Evolutionary conservation across 2,888 invertebrate genomes (phyloP).

Genomic region (Dasysyrphus tricinctus): DNA sequence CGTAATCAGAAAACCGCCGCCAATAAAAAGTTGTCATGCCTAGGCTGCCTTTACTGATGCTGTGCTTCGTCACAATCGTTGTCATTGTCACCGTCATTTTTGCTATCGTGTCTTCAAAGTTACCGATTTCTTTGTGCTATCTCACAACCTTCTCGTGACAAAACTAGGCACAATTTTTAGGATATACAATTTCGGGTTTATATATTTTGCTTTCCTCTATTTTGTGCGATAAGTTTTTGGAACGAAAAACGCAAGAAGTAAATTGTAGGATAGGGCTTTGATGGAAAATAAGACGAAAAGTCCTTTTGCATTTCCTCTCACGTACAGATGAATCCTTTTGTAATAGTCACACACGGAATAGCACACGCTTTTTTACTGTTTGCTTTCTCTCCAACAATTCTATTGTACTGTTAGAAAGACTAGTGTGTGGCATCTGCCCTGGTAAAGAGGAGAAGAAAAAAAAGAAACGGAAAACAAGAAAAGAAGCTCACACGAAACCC

Average conservation of each 20-base stretch:
- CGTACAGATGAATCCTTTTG: slow-evolving; percentile 71
- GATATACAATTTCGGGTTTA: slow-evolving; percentile 67
- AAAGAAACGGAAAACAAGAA: slow-evolving; percentile 22
- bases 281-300: slow-evolving; percentile 24
- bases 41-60: slow-evolving; percentile 14
- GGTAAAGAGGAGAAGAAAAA: not conserved
- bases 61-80: not conserved
- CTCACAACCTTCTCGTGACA: slow-evolving; percentile 29
- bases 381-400: slow-evolving; percentile 39
- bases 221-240: slow-evolving; percentile 54
- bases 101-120: not conserved
- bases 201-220: slow-evolving; percentile 45
- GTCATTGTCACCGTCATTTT: not conserved
- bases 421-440: slow-evolving; percentile 57
- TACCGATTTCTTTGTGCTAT: slow-evolving; percentile 30
- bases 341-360: slow-evolving; percentile 70
- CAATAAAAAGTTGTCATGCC: slow-evolving; percentile 39
- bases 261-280: slow-evolving; percentile 34
- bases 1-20: slow-evolving; percentile 48
- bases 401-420: slow-evolving; percentile 27
- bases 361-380: slow-evolving; percentile 54
- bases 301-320: slow-evolving; percentile 70
- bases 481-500: slow-evolving; percentile 58
- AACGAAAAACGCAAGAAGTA: not conserved
- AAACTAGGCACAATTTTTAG: slow-evolving; percentile 65